Conservation (phyloP, 1,140 invertebrate species). For the Galleria mellonella region DNA sequence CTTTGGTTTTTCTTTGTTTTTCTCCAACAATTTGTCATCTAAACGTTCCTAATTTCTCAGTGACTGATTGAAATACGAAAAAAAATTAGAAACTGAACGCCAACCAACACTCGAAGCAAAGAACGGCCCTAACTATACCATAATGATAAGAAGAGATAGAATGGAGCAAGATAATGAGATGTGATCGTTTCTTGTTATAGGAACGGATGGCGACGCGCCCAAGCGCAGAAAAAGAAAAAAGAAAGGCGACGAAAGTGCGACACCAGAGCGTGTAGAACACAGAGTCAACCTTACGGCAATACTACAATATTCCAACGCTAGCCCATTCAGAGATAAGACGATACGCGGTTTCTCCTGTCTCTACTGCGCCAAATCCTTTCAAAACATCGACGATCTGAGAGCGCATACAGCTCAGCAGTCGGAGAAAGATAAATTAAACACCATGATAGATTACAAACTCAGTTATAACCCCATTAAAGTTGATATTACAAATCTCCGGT, state of each 20-base stretch:
- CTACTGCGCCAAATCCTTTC: conserved; percentile 57
- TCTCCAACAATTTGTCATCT: too few species aligned
- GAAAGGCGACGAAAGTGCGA: conserved; percentile 54
- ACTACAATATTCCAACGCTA: conserved; percentile 62
- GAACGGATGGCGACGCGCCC: conserved; percentile 44
- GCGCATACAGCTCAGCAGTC: conserved; percentile 42
- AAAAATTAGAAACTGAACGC: background rate
- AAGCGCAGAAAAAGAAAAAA: conserved; percentile 59
- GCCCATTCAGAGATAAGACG: conserved; percentile 61
- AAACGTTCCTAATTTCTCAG: too few species aligned
- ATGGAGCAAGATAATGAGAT: conserved; percentile 60
- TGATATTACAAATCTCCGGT: conserved; percentile 52
- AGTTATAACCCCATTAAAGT: conserved; percentile 65
- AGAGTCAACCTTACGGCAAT: conserved; percentile 63
- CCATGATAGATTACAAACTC: conserved; percentile 62
- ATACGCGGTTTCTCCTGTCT: conserved; percentile 60
- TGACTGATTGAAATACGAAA: too few species aligned
- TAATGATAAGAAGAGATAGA: conserved; percentile 23
- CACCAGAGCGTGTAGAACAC: conserved; percentile 61
- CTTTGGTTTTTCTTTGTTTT: too few species aligned
- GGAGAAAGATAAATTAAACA: conserved; percentile 60
- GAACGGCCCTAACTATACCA: background rate
- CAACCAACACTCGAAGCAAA: background rate
- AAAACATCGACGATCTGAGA: conserved; percentile 43
- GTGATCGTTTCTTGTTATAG: conserved; percentile 68